Percentiles rank a stretch among this genome's conserved stretches.
Conservation (phyloP, 1,140 invertebrate genomes). For the Cotesia chilonis region DNA sequence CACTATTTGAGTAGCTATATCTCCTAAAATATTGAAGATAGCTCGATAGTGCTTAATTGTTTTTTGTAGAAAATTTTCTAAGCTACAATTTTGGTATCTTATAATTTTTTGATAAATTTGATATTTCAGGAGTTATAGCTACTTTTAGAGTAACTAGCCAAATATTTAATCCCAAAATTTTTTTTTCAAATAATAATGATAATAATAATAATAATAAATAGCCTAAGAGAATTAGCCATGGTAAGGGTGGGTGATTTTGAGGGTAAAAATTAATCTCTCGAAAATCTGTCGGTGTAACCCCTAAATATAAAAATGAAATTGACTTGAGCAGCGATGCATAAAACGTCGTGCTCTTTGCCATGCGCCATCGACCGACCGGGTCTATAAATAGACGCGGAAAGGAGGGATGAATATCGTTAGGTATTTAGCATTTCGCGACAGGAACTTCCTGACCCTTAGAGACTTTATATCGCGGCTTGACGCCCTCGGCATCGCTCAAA, state of each 20-base stretch:
- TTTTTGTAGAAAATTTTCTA: too few relatives aligned
- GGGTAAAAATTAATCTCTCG: neutral
- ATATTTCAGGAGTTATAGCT: too few relatives aligned
- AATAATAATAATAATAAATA: neutral
- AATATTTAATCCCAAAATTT: too few relatives aligned
- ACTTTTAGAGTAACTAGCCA: too few relatives aligned
- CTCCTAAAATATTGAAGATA: too few relatives aligned
- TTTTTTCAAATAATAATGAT: too few relatives aligned
- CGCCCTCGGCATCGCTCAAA: neutral
- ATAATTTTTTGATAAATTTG: too few relatives aligned
- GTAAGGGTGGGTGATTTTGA: neutral
- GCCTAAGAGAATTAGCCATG: neutral
- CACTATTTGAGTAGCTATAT: too few relatives aligned
- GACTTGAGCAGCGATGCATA: constrained; percentile 43
- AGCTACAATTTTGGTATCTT: too few relatives aligned
- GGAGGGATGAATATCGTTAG: neutral
- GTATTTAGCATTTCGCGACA: constrained; percentile 54
- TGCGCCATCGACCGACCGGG: constrained; percentile 48
- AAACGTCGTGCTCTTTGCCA: constrained; percentile 38
- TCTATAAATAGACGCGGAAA: constrained; percentile 50
- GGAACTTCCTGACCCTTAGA: constrained; percentile 37
- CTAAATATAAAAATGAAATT: constrained; percentile 48
- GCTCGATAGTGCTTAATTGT: too few relatives aligned
- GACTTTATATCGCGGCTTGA: constrained; percentile 13
- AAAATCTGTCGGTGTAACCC: neutral